Conservation (phyloP, 2,113 vertebrate genomes). For the Otolemur garnettii region DNA sequence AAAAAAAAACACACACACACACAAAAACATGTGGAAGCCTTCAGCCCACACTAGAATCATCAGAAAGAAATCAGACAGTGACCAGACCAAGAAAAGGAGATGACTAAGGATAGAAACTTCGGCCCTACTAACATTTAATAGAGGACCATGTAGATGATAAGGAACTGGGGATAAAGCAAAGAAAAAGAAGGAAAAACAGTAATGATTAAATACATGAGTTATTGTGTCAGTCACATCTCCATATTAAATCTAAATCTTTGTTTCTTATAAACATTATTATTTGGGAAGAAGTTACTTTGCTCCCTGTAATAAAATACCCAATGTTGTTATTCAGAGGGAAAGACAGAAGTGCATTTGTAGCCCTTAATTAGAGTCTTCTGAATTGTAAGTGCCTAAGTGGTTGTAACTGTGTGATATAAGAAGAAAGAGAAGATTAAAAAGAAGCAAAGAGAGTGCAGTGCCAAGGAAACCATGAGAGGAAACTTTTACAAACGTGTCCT, state of each 20-base stretch:
- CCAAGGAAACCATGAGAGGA: neutral
- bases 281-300: neutral
- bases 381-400: neutral
- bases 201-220: neutral
- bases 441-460: neutral
- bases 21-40: neutral
- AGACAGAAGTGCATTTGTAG: neutral
- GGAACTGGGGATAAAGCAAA: neutral
- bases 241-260: neutral
- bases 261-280: neutral
- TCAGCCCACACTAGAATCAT: neutral
- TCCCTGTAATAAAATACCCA: neutral
- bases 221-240: neutral
- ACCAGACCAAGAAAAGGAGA: neutral
- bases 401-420: conserved; percentile 2
- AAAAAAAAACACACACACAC: no score
- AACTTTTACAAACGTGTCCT: neutral
- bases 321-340: neutral
- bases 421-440: neutral
- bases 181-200: neutral
- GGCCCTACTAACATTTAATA: neutral
- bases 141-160: neutral
- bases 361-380: conserved; percentile 3
- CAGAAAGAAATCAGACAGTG: neutral
- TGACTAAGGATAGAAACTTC: neutral